phyloP scores from a whole-genome alignment of 2,888 invertebrate species.

The Agrotis exclamationis region DNA sequence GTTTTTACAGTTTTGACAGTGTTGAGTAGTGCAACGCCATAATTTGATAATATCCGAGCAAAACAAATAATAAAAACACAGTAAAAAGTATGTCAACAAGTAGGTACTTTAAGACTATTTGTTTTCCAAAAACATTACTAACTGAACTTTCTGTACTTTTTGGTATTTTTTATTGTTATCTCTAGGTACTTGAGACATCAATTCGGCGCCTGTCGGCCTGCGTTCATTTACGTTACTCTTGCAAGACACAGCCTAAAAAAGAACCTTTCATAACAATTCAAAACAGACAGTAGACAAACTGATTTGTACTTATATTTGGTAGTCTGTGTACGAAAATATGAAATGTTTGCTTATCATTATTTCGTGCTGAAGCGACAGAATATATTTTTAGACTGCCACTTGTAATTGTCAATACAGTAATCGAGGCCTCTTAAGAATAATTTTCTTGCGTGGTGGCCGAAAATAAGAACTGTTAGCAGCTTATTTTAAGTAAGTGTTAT shows the following conservation, averaged over 20 bases:
- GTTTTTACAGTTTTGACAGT: neutral
- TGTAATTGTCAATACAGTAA: conserved; percentile 67
- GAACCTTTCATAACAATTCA: conserved; percentile 13
- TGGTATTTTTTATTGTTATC: conserved; percentile 39
- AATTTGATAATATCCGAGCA: neutral
- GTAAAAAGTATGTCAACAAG: conserved; percentile 20
- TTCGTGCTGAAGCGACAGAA: conserved; percentile 48
- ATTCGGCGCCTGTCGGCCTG: conserved; percentile 62
- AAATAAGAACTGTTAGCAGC: conserved; percentile 20
- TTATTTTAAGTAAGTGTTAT: conserved; percentile 34
- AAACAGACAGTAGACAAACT: conserved; percentile 32
- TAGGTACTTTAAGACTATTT: neutral
- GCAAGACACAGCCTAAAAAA: conserved; percentile 45
- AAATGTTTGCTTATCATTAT: conserved; percentile 70
- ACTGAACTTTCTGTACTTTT: conserved; percentile 55
- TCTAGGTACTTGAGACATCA: conserved; percentile 58
- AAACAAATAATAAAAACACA: conserved; percentile 31
- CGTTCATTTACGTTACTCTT: conserved; percentile 58
- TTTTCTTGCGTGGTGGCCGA: conserved; percentile 56
- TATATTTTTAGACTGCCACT: conserved; percentile 59
- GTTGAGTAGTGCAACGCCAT: neutral
- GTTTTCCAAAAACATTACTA: conserved; percentile 28
- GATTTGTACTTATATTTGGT: neutral
- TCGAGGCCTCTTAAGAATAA: conserved; percentile 62
- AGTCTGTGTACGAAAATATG: conserved; percentile 53